Percentiles rank a stretch among this genome's conserved stretches.
Conservation (phyloP, 2,888 invertebrate genomes). For the Noctua pronuba region DNA sequence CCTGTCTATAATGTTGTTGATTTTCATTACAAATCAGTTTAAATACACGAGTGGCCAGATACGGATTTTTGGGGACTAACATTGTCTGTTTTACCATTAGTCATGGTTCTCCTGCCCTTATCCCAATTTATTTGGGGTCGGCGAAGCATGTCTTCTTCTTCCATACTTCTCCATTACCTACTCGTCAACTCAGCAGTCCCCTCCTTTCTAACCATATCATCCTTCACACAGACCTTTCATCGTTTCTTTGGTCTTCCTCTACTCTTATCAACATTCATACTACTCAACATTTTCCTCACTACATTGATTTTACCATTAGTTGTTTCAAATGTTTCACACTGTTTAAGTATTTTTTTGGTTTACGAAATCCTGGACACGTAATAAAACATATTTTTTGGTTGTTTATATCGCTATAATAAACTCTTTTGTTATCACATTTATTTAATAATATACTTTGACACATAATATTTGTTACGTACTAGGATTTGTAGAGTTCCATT, state of each 20-base stretch:
- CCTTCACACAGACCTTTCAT: no score
- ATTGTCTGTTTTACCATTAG: neutral
- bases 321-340: neutral
- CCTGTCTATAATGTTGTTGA: neutral
- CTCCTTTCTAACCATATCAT: no score
- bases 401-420: conserved; percentile 90
- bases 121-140: no score
- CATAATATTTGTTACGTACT: conserved; percentile 87
- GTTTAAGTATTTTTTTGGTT: neutral
- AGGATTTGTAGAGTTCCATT: conserved; percentile 82
- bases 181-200: no score
- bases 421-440: conserved; percentile 90
- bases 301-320: neutral
- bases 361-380: conserved; percentile 8
- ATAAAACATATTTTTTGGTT: conserved; percentile 66
- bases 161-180: no score
- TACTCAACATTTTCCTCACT: neutral
- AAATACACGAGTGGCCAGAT: neutral
- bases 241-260: no score
- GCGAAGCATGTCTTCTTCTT: no score
- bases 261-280: neutral
- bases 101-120: neutral
- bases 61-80: neutral
- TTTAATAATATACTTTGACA: conserved; percentile 90
- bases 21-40: neutral